Evolutionary conservation across 2,113 vertebrate species (phyloP).

Genomic region (Regulus satrapa): DNA sequence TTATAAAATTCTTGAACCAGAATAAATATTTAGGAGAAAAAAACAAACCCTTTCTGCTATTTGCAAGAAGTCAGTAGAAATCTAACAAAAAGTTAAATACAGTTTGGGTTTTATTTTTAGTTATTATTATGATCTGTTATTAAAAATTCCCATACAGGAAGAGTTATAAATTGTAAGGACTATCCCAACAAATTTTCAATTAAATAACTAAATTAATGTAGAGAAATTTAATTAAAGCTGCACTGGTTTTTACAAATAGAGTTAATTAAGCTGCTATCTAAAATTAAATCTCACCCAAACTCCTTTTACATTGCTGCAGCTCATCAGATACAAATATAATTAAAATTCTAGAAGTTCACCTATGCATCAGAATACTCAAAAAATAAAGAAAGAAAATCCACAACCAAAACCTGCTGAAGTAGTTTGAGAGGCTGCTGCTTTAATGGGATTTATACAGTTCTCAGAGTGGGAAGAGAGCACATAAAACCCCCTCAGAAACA

Average conservation of each 20-base stretch:
- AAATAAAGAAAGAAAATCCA: neutral
- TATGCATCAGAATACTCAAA: constrained; percentile 55
- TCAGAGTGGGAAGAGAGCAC: neutral
- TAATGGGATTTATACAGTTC: constrained; percentile 47
- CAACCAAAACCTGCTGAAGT: neutral
- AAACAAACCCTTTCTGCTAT: neutral
- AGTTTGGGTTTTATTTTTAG: neutral
- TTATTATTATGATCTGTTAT: constrained; percentile 1
- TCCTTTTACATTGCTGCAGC: constrained; percentile 67
- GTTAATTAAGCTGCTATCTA: constrained; percentile 78
- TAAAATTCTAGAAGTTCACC: constrained; percentile 70
- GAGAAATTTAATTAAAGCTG: constrained; percentile 78
- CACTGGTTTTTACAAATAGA: constrained; percentile 73
- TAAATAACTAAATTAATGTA: constrained; percentile 75
- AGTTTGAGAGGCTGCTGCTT: constrained; percentile 44
- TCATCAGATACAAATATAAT: constrained; percentile 75
- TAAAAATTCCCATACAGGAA: constrained; percentile 54
- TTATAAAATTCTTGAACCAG: neutral
- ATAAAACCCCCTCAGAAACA: constrained; percentile 25
- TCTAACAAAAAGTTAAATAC: constrained; percentile 22
- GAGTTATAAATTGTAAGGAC: constrained; percentile 65
- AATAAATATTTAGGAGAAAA: neutral
- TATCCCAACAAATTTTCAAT: constrained; percentile 73
- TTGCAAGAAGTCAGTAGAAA: neutral
- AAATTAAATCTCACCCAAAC: constrained; percentile 79